Evolutionary conservation across 2,113 vertebrate species (phyloP).

Genomic region (Hiodon tergisus): DNA sequence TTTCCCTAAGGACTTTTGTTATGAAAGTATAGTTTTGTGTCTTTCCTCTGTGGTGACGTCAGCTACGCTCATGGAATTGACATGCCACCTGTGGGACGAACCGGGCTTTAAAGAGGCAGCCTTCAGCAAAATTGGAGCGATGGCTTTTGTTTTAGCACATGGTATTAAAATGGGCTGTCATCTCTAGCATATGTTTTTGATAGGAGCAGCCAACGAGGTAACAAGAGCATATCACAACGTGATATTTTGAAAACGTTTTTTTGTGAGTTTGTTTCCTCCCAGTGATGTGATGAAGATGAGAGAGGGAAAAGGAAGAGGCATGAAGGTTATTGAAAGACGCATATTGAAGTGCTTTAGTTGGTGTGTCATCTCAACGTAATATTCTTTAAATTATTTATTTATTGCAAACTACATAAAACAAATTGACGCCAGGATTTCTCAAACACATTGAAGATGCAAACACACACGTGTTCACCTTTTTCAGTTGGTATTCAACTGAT

Average conservation of each 20-base stretch:
- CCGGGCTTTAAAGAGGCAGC: constrained; percentile 58
- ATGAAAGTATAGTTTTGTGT: constrained; percentile 51
- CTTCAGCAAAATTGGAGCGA: constrained; percentile 26
- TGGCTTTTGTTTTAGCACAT: constrained; percentile 31
- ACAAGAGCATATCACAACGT: neutral
- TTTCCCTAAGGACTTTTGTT: constrained; percentile 60
- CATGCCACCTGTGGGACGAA: constrained; percentile 67
- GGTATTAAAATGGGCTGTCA: constrained; percentile 20
- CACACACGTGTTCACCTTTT: neutral
- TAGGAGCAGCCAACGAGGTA: neutral
- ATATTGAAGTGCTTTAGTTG: no score
- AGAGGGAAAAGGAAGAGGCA: no score
- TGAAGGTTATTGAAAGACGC: no score
- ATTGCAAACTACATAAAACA: neutral
- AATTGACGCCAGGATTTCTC: neutral
- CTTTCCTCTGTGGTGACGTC: constrained; percentile 64
- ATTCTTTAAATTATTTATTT: no score
- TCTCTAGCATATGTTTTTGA: neutral
- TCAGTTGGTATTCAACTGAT: no score
- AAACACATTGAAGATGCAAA: constrained; percentile 1
- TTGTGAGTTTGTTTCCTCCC: neutral
- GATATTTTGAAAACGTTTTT: neutral
- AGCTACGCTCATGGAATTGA: constrained; percentile 62
- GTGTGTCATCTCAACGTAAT: no score
- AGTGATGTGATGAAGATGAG: no score